Conservation (phyloP, 1,140 invertebrate species). For the Drosophila littoralis region DNA sequence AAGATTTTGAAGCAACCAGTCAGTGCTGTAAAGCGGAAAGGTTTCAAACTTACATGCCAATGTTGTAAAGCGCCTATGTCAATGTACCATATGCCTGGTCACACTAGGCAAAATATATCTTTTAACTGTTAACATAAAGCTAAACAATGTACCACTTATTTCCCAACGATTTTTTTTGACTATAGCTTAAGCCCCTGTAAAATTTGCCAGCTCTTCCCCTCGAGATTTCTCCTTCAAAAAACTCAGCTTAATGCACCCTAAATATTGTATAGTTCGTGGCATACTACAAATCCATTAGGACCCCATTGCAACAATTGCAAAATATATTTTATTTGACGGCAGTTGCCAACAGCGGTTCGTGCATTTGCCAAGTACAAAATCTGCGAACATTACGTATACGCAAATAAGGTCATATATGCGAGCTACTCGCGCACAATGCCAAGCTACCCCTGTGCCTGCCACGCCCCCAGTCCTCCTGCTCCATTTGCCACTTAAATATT, state of each 20-base stretch:
- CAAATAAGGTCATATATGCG: slow-evolving; percentile 64
- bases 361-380: slow-evolving; percentile 51
- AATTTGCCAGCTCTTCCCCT: neutral
- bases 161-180: neutral
- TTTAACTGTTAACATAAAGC: no score
- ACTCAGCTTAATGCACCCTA: slow-evolving; percentile 10
- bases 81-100: no score
- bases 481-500: slow-evolving; percentile 63
- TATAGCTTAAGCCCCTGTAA: neutral
- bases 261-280: slow-evolving; percentile 7
- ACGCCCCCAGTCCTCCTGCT: neutral
- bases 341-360: slow-evolving; percentile 52
- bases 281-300: slow-evolving; percentile 16
- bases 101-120: no score
- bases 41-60: no score
- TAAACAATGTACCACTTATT: neutral
- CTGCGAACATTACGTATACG: slow-evolving; percentile 64
- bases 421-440: slow-evolving; percentile 11
- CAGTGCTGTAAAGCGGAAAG: no score
- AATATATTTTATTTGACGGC: slow-evolving; percentile 34
- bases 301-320: slow-evolving; percentile 3
- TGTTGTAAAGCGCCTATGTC: no score
- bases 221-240: neutral
- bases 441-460: neutral
- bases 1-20: neutral